phyloP scores from a whole-genome alignment of 2,888 invertebrate genomes.

The Parasteatoda lunata region DNA sequence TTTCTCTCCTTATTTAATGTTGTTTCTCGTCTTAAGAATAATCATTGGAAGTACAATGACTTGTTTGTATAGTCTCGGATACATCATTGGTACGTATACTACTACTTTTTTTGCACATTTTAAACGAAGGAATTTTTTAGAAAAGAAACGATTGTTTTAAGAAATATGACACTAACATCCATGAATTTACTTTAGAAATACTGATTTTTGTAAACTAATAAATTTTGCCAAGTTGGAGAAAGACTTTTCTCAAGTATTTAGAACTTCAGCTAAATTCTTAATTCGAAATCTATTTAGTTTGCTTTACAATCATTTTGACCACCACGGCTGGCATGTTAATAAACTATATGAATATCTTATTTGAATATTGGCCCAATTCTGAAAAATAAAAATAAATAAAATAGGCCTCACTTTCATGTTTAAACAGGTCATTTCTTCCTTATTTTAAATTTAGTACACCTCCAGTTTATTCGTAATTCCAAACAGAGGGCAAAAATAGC shows the following conservation, averaged over 20 bases:
- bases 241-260: not conserved
- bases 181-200: no score
- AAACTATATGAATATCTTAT: no score
- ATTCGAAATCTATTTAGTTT: not conserved
- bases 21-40: slow-evolving; percentile 37
- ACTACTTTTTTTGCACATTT: not conserved
- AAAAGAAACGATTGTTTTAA: not conserved
- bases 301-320: no score
- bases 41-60: slow-evolving; percentile 50
- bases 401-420: no score
- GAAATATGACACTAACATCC: no score
- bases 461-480: no score
- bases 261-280: not conserved
- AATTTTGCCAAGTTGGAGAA: not conserved
- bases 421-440: no score
- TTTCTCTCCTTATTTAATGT: slow-evolving; percentile 25
- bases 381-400: no score
- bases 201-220: no score
- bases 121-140: not conserved
- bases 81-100: slow-evolving; percentile 50
- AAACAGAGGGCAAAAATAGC: not conserved
- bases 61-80: slow-evolving; percentile 41
- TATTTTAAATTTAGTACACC: no score
- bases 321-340: no score
- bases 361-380: no score